A percentile compares a stretch with the other conserved stretches of the same genome.
Conservation (phyloP, 2,797 vertebrate species). For the Coracias cyanogaster region DNA sequence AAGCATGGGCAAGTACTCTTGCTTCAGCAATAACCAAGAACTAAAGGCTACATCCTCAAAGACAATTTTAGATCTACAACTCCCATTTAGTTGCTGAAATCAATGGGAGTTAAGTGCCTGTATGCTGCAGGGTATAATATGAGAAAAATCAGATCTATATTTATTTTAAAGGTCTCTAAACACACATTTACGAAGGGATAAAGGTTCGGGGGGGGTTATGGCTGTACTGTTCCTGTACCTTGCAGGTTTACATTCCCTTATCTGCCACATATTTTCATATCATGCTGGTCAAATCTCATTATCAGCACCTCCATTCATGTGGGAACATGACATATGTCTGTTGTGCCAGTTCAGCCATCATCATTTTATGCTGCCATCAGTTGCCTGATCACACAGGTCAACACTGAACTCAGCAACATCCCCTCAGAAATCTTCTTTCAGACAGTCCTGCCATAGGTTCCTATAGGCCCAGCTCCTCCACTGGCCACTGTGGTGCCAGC, state of each 20-base stretch:
- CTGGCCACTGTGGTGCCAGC: too few relatives aligned
- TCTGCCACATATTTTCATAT: background rate
- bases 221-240: background rate
- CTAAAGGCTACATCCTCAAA: constrained; percentile 62
- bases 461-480: too few relatives aligned
- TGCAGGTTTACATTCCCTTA: background rate
- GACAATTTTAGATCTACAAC: constrained; percentile 54
- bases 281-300: background rate
- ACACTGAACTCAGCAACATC: too few relatives aligned
- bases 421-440: too few relatives aligned
- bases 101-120: constrained; percentile 52
- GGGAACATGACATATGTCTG: background rate
- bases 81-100: constrained; percentile 59
- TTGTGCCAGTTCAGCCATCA: too few relatives aligned
- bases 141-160: constrained; percentile 26
- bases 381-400: too few relatives aligned
- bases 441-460: too few relatives aligned
- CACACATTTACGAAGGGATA: background rate
- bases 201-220: background rate
- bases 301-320: background rate
- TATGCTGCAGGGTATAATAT: constrained; percentile 25
- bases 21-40: constrained; percentile 53
- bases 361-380: too few relatives aligned
- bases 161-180: constrained; percentile 41
- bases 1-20: constrained; percentile 24